Base-by-base conservation (phyloP, 2,113 vertebrate species). In the Leptosomus discolor region DNA sequence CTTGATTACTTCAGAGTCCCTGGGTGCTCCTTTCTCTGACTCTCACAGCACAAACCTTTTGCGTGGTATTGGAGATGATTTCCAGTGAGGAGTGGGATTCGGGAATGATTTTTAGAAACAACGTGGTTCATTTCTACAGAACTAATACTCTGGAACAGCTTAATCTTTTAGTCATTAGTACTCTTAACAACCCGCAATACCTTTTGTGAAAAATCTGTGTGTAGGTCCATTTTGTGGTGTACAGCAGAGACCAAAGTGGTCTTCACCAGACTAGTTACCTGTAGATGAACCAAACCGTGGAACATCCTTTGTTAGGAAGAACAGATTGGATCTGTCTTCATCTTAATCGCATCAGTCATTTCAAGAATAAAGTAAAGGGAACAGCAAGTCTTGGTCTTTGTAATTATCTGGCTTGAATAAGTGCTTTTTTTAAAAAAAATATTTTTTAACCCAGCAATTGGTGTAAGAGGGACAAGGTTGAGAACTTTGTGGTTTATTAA, bases 11-110 rank as follows among this genome's bases (percentile, higher is more conserved):
- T 90, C 43, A 76, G 78, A 76, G 78, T 64, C 54, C 12, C 57
- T 15, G 5, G 0, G 2, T 57, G 61, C 57, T 88, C 27, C 29
- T 56, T 85, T 24, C 45, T 0, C 17, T 0, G 0, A 34, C 69
- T 60, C 37, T 46, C 41, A 41, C 18, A 64, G 43, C 50, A 21
- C 56, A 64, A 69, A 29, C 41, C 23, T 65, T 92, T 45, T 64
- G 41, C 27, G 2, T 36, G 37, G 18, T 77, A 23, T 17, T 82
- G 65, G 26, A 58, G 29, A 12, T 65, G 5, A 50, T 83, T 88
- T 89, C 41, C 32, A 61, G 0, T 24, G 29, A 86, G 17, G 11
- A 92, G 15, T 67, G 46, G 41, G 32, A 54, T 65, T 77, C 69
- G 83, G n/a, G 54, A 56, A 61, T 69, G 18, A 18, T 60, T 87